phyloP scores from a whole-genome alignment of 2,888 invertebrate species.

The Allophyes oxyacanthae region DNA sequence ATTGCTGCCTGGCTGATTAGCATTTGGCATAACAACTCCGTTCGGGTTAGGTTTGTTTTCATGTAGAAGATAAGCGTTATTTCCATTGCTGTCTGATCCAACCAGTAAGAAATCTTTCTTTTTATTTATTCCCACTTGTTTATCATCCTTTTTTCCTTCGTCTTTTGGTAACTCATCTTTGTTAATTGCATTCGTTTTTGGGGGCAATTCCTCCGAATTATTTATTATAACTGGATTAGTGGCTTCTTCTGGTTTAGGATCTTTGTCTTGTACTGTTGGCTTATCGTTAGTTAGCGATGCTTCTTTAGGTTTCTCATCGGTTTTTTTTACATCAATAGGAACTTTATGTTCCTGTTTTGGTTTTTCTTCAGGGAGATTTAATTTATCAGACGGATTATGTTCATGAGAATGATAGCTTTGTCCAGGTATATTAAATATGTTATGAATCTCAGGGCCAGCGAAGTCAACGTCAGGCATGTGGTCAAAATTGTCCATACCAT shows the following conservation, averaged over 20 bases:
- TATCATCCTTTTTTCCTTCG: background rate
- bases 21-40: conserved; percentile 9
- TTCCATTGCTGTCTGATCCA: conserved; percentile 33
- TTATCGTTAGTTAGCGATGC: too few relatives aligned
- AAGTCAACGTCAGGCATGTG: too few relatives aligned
- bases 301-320: too few relatives aligned
- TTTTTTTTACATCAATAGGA: too few relatives aligned
- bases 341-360: too few relatives aligned
- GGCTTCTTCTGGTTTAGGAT: background rate
- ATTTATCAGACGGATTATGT: too few relatives aligned
- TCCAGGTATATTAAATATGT: too few relatives aligned
- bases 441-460: too few relatives aligned
- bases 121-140: conserved; percentile 13
- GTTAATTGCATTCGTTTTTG: conserved; percentile 32
- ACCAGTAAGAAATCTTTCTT: conserved; percentile 47
- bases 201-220: background rate
- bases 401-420: too few relatives aligned
- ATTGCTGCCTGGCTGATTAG: conserved; percentile 32
- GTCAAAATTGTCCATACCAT: too few relatives aligned
- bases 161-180: conserved; percentile 7
- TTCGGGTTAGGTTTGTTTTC: conserved; percentile 39
- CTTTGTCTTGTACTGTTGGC: too few relatives aligned
- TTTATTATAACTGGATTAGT: background rate
- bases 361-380: too few relatives aligned
- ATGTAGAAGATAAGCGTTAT: conserved; percentile 43